phyloP scores from a whole-genome alignment of 2,888 invertebrate species.

The Spisula subtruncata region DNA sequence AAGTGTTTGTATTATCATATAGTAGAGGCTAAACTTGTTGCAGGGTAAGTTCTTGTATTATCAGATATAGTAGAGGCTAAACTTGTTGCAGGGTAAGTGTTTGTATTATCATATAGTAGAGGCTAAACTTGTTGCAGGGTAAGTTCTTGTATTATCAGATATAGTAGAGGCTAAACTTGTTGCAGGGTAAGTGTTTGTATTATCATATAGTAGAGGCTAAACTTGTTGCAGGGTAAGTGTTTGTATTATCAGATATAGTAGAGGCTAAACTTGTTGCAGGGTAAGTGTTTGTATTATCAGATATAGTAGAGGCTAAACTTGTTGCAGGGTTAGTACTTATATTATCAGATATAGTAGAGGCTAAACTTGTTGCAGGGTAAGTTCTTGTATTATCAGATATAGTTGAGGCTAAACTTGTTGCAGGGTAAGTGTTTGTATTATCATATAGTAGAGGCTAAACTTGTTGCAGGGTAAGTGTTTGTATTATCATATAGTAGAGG shows the following conservation, averaged over 20 bases:
- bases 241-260: constrained; percentile 52
- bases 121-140: constrained; percentile 64
- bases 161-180: constrained; percentile 61
- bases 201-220: constrained; percentile 56
- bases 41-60: constrained; percentile 60
- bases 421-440: constrained; percentile 60
- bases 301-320: constrained; percentile 58
- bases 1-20: constrained; percentile 56
- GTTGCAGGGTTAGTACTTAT: constrained; percentile 65
- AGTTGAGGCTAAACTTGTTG: constrained; percentile 55
- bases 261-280: constrained; percentile 60
- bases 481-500: constrained; percentile 51
- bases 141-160: constrained; percentile 49
- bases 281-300: constrained; percentile 57
- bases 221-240: constrained; percentile 62
- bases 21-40: constrained; percentile 56
- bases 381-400: constrained; percentile 58
- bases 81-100: constrained; percentile 62
- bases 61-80: constrained; percentile 57
- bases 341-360: constrained; percentile 53
- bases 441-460: constrained; percentile 55
- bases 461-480: constrained; percentile 63
- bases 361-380: constrained; percentile 63
- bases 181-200: constrained; percentile 60
- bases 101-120: constrained; percentile 48